A percentile compares a stretch with the other conserved stretches of the same genome.
Evolutionary conservation across 2,888 invertebrate species (phyloP).

Genomic region (Drosophila pegasa): DNA sequence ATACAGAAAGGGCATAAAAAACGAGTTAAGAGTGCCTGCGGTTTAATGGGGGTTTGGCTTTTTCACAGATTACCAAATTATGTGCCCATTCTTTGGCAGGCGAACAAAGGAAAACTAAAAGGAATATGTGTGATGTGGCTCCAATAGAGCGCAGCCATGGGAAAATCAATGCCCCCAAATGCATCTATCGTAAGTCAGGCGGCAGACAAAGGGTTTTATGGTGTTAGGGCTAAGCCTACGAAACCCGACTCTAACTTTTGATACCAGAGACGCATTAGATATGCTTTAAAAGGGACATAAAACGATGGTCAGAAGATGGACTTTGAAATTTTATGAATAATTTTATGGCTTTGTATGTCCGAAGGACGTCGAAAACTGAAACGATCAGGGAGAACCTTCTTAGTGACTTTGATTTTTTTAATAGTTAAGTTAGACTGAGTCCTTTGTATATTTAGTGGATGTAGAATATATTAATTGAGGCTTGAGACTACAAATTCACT

Average conservation of each 20-base stretch:
- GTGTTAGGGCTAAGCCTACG: constrained; percentile 5
- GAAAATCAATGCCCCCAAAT: constrained; percentile 52
- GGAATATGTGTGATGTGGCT: constrained; percentile 57
- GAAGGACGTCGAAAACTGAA: neutral
- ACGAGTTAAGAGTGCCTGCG: constrained; percentile 73
- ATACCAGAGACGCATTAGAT: neutral
- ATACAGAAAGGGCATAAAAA: constrained; percentile 43
- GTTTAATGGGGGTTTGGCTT: constrained; percentile 79
- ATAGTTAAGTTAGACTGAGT: too few relatives aligned
- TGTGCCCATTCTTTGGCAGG: constrained; percentile 55
- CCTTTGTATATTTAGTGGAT: too few relatives aligned
- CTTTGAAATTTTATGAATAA: neutral
- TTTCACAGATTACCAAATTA: constrained; percentile 78
- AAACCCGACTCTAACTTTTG: constrained; percentile 11
- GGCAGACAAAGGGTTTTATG: constrained; percentile 28
- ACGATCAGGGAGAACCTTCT: neutral
- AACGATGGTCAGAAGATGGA: neutral
- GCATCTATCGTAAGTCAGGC: constrained; percentile 27
- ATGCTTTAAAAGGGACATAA: neutral
- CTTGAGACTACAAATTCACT: too few relatives aligned
- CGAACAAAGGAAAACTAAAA: constrained; percentile 51
- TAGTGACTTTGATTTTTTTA: too few relatives aligned
- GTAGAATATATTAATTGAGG: too few relatives aligned
- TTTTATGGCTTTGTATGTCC: neutral
- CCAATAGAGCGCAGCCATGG: constrained; percentile 53